Evolutionary conservation across 2,113 vertebrate species (phyloP).

Genomic region (Rana temporaria): DNA sequence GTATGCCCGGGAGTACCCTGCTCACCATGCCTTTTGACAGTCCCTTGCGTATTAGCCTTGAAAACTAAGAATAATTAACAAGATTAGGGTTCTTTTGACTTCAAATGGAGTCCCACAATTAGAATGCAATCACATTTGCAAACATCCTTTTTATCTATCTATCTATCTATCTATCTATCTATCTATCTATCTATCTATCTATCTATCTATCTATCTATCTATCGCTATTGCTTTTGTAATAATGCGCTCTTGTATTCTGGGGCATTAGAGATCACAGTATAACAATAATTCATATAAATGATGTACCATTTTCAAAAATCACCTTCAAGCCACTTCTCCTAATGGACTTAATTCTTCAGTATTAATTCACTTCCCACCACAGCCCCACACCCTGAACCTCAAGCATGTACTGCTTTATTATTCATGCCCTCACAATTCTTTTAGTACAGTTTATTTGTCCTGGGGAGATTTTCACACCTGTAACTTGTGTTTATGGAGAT

Average conservation of each 20-base stretch:
- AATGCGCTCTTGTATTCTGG: no score
- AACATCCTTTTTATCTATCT: not conserved
- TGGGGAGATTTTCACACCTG: slow-evolving; percentile 36
- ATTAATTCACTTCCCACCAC: slow-evolving; percentile 19
- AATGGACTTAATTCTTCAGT: slow-evolving; percentile 12
- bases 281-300: not conserved
- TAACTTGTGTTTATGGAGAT: slow-evolving; percentile 4
- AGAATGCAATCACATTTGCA: no score
- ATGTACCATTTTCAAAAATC: slow-evolving; percentile 14
- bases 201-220: slow-evolving; percentile 10
- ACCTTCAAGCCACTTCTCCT: slow-evolving; percentile 25
- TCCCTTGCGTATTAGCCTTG: no score
- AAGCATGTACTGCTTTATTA: slow-evolving; percentile 33
- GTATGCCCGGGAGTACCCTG: no score
- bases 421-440: slow-evolving; percentile 12
- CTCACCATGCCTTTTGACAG: no score
- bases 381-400: slow-evolving; percentile 9
- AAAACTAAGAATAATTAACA: no score
- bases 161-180: slow-evolving; percentile 6
- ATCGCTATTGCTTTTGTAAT: no score
- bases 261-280: no score
- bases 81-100: no score
- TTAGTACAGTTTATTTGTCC: slow-evolving; percentile 17
- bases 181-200: slow-evolving; percentile 1
- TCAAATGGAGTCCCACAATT: no score